Evolutionary conservation across 2,888 invertebrate genomes (phyloP), one percentile per base, ranked within the genome.

Genomic region (Polyommatus iphigenia): DNA sequence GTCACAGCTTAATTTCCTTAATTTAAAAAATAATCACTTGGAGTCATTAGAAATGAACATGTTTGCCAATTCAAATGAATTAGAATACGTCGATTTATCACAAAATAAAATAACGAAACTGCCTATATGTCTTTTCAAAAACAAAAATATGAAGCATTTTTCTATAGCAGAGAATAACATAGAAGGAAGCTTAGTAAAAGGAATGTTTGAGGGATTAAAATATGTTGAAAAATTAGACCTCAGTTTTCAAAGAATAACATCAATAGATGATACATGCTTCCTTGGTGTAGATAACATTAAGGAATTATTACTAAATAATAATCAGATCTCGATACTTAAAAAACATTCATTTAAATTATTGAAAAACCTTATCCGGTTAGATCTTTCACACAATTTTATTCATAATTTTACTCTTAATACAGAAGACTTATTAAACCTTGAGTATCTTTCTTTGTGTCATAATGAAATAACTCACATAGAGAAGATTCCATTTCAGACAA

Each of bases 361-460:
- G 5, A 75, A 57, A 7, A 83, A 81, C 24, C 82, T 92, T 72
- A 79, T 79, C 24, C 29, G 79, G 0, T 81, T 92, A 78, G 89
- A 92, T 80, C 83, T 92, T 67, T 90, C 91, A 13, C 79, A 85
- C 78, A 92, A 92, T 78, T 82, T 84, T 79, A 86, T 92, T 32
- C 77, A 62, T 18, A 82, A 79, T n/a, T 82, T 92, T 72, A 84
- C 85, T 79, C 89, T 91, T 77, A 83, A 87, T 18, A 88, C 85
- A 79, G 80, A 82, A 7, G 87, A 89, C 81, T 82, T 92, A 0
- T 41, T 80, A 7, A 87, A 81, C 80, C 86, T 92, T 2, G 78
- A 80, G 59, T 82, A 82, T 3, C 80, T 92, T 2, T 82, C 82
- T 10, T 80, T 91, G 18, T 82, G 80, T 78, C 84, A 88, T 76